Percentiles rank a stretch among this genome's conserved stretches.
phyloP scores from a whole-genome alignment of 2,797 vertebrate species.

The Pseudochaenichthys georgianus region DNA sequence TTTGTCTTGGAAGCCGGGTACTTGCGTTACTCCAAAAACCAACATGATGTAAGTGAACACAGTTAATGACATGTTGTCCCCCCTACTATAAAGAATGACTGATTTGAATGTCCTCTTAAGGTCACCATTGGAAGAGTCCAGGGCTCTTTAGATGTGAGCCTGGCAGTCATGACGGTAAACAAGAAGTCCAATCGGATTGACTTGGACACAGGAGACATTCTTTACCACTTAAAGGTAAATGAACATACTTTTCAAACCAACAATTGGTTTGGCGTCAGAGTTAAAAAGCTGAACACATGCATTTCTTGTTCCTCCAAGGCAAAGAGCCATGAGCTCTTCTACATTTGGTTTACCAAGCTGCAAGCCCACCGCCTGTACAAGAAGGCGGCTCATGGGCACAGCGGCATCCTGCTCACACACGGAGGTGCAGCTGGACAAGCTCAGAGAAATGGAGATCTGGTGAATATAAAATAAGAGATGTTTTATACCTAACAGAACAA shows the following conservation, averaged over 20 bases:
- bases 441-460: slow-evolving; percentile 79
- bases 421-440: slow-evolving; percentile 25
- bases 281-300: background rate
- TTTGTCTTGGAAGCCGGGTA: slow-evolving; percentile 92
- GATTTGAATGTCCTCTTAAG: slow-evolving; percentile 63
- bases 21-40: slow-evolving; percentile 90
- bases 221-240: slow-evolving; percentile 94
- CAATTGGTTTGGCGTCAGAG: fast-evolving
- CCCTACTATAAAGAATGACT: too few relatives aligned
- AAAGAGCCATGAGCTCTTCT: slow-evolving; percentile 91
- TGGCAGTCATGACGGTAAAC: slow-evolving; percentile 93
- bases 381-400: slow-evolving; percentile 71
- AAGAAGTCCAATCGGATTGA: slow-evolving; percentile 93
- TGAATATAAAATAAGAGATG: slow-evolving; percentile 38
- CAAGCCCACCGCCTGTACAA: slow-evolving; percentile 90
- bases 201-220: slow-evolving; percentile 92
- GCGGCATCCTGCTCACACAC: slow-evolving; percentile 66
- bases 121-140: slow-evolving; percentile 90
- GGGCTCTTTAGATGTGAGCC: slow-evolving; percentile 90
- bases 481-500: fast-evolving
- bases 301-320: slow-evolving; percentile 77
- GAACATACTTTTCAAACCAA: background rate
- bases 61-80: too few relatives aligned
- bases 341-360: slow-evolving; percentile 93
- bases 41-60: slow-evolving; percentile 89